A percentile compares a stretch with the other conserved stretches of the same genome.
Evolutionary conservation across 2,797 vertebrate species (phyloP).

Genomic region (Micropoecilia bifurca): DNA sequence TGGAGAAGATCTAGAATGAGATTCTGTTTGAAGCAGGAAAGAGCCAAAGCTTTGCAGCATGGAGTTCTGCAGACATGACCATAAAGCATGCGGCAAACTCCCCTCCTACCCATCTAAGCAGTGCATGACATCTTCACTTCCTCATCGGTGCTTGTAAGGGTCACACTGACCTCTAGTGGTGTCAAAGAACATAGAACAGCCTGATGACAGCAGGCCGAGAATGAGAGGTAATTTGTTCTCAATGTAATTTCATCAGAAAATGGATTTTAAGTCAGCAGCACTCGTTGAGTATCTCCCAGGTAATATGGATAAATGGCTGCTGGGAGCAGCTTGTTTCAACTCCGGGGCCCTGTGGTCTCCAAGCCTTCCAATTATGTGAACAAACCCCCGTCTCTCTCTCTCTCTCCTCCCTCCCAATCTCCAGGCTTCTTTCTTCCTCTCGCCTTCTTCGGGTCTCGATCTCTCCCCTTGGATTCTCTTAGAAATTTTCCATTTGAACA

Average conservation of each 20-base stretch:
- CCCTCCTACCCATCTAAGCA: slow-evolving; percentile 39
- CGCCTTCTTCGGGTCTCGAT: slow-evolving; percentile 2
- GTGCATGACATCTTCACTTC: slow-evolving; percentile 46
- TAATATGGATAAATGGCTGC: slow-evolving; percentile 59
- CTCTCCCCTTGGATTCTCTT: slow-evolving; percentile 34
- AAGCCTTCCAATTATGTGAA: slow-evolving; percentile 59
- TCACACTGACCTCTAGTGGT: slow-evolving; percentile 82
- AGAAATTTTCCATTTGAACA: slow-evolving; percentile 66
- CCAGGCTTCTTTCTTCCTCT: neutral
- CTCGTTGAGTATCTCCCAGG: slow-evolving; percentile 40
- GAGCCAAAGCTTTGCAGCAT: slow-evolving; percentile 34
- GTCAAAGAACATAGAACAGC: slow-evolving; percentile 15
- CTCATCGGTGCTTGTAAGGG: slow-evolving; percentile 19
- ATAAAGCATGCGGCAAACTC: slow-evolving; percentile 51
- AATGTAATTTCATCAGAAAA: slow-evolving; percentile 61
- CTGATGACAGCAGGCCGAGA: slow-evolving; percentile 4
- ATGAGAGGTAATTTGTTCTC: slow-evolving; percentile 52
- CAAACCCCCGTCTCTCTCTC: slow-evolving; percentile 8
- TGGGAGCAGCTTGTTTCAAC: slow-evolving; percentile 57
- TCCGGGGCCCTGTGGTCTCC: slow-evolving; percentile 37
- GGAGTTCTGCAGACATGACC: slow-evolving; percentile 60
- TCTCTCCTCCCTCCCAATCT: neutral
- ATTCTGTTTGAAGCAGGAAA: slow-evolving; percentile 32
- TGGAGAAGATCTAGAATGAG: neutral
- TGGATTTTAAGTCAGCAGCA: slow-evolving; percentile 67